Percentiles rank a stretch among this genome's conserved stretches.
phyloP scores from a whole-genome alignment of 2,888 invertebrate species.

The Megaustenia siamemsis region DNA sequence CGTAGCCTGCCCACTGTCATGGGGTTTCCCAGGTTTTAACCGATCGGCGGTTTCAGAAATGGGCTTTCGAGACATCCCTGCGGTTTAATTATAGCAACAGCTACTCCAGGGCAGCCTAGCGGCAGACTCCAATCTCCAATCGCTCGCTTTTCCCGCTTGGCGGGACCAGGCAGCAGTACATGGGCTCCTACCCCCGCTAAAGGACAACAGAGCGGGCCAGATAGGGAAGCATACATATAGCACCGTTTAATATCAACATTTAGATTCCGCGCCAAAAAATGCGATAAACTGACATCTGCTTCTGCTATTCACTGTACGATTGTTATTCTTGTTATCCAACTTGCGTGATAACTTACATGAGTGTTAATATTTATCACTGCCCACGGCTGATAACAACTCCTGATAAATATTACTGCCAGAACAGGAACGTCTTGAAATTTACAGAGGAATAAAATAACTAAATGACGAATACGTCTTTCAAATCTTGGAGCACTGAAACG shows the following conservation, averaged over 20 bases:
- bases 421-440: neutral
- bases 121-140: neutral
- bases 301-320: neutral
- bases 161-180: neutral
- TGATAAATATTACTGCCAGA: neutral
- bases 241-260: neutral
- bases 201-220: neutral
- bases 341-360: neutral
- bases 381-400: neutral
- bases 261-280: neutral
- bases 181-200: neutral
- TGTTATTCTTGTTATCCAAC: neutral
- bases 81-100: constrained; percentile 40
- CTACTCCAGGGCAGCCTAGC: neutral
- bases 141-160: neutral
- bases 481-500: no score
- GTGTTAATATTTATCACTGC: neutral
- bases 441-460: neutral
- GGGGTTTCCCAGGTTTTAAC: constrained; percentile 60
- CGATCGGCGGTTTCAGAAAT: constrained; percentile 36
- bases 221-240: neutral
- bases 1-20: constrained; percentile 54
- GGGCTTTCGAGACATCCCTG: constrained; percentile 48
- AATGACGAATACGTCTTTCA: neutral
- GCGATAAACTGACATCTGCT: neutral